Evolutionary conservation across 2,797 vertebrate species (phyloP).

Genomic region (Rousettus madagascariensis): DNA sequence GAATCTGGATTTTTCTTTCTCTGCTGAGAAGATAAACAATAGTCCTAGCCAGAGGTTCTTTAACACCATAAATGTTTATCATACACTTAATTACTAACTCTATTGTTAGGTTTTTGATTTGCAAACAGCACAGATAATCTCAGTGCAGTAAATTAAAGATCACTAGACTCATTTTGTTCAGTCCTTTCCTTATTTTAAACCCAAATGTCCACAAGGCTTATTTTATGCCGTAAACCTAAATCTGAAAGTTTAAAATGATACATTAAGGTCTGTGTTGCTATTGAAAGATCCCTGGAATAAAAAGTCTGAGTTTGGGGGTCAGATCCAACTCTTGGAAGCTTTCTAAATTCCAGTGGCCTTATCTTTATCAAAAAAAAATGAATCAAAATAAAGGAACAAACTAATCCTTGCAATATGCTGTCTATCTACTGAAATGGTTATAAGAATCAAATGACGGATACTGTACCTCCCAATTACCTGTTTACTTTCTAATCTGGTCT

Average conservation of each 20-base stretch:
- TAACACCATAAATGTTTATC: slow-evolving; percentile 1
- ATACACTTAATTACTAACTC: background rate
- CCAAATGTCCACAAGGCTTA: background rate
- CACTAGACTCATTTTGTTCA: background rate
- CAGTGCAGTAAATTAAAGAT: background rate
- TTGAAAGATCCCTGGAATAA: background rate
- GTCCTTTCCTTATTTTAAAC: background rate
- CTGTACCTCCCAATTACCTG: background rate
- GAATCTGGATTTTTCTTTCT: slow-evolving; percentile 20
- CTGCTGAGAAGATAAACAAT: background rate
- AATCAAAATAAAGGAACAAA: background rate
- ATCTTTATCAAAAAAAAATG: background rate
- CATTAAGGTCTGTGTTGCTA: background rate
- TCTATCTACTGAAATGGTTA: background rate
- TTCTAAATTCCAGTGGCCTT: background rate
- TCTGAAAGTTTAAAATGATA: background rate
- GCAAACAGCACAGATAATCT: background rate
- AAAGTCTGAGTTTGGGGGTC: background rate
- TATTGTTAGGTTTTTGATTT: slow-evolving; percentile 1
- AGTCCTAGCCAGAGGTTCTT: background rate
- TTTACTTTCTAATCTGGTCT: background rate
- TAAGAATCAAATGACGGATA: background rate
- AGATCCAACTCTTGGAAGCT: background rate
- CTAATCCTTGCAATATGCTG: background rate
- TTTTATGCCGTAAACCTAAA: background rate